These are phyloP conservation scores for Drosophila virilis DNA, from an alignment of 1,140 invertebrate species.

Conservation along the genomic window DNA sequence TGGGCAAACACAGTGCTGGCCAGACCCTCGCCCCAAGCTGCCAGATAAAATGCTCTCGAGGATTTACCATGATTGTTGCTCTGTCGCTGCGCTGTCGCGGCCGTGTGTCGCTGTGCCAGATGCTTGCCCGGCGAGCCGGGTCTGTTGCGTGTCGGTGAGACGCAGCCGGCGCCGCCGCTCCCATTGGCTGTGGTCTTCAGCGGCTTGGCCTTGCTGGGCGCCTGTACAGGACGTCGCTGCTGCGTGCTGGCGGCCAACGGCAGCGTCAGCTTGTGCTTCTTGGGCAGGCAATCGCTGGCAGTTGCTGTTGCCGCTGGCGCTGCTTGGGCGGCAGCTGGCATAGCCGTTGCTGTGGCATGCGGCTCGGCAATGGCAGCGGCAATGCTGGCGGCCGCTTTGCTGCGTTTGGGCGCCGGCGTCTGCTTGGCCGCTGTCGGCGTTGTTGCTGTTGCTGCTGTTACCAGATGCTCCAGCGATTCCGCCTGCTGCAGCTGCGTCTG, in stretches of 20 bases:
- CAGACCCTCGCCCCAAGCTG: neutral
- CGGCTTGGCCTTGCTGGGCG: slow-evolving; percentile 41
- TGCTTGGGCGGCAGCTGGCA: neutral
- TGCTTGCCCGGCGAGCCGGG: slow-evolving; percentile 66
- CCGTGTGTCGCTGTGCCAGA: slow-evolving; percentile 70
- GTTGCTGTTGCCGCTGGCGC: neutral
- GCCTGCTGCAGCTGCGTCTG: slow-evolving; percentile 56
- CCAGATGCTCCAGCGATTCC: slow-evolving; percentile 71
- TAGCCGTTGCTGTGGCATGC: slow-evolving; percentile 12
- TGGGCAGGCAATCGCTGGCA: slow-evolving; percentile 50
- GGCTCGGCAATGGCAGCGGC: slow-evolving; percentile 12
- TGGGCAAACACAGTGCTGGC: neutral
- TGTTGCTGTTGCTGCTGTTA: slow-evolving; percentile 5
- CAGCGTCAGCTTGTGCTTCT: slow-evolving; percentile 67
- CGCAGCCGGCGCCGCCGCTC: slow-evolving; percentile 9
- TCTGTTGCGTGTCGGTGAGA: slow-evolving; percentile 52
- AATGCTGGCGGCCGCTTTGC: slow-evolving; percentile 33
- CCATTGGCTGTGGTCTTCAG: slow-evolving; percentile 9
- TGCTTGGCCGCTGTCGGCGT: neutral
- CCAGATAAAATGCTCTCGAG: neutral
- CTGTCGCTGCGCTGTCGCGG: slow-evolving; percentile 66
- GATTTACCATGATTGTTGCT: slow-evolving; percentile 36
- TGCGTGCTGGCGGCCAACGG: slow-evolving; percentile 2
- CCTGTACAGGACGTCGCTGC: neutral
- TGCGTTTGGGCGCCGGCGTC: slow-evolving; percentile 40